A percentile compares a stretch with the other conserved stretches of the same genome.
These are phyloP conservation scores for Papilio helenus DNA, from an alignment of 1,140 invertebrate genomes.

Conservation along the genomic window DNA sequence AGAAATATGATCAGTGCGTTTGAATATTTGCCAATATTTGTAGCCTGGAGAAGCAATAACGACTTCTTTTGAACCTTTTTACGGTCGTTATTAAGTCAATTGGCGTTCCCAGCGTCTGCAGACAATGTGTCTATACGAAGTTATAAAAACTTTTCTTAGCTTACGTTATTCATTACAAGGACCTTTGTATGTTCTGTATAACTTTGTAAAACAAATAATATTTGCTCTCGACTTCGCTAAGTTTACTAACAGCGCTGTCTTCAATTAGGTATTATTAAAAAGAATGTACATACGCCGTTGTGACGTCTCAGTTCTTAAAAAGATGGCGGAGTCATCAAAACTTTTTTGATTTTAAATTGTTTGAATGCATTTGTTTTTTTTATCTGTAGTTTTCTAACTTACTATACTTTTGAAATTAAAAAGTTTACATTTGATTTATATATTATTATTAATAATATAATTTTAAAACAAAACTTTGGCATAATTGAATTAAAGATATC, in stretches of 20 bases:
- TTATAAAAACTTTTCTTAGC: background rate
- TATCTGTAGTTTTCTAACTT: too few relatives aligned
- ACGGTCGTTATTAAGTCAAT: constrained; percentile 15
- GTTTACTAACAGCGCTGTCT: background rate
- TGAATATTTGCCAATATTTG: constrained; percentile 16
- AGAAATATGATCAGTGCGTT: background rate
- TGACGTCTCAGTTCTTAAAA: too few relatives aligned
- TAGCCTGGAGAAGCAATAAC: background rate
- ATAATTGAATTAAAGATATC: constrained; percentile 6
- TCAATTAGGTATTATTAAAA: background rate
- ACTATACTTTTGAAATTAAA: background rate
- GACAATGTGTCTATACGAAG: constrained; percentile 22
- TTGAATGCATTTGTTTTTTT: too few relatives aligned
- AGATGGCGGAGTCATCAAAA: too few relatives aligned
- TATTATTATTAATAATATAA: too few relatives aligned
- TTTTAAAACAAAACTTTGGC: background rate
- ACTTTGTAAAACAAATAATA: background rate
- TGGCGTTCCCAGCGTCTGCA: constrained; percentile 10
- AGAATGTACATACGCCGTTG: too few relatives aligned
- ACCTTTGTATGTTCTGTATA: background rate
- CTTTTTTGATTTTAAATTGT: too few relatives aligned
- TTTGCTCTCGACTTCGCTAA: background rate
- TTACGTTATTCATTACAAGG: constrained; percentile 13
- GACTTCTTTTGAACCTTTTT: constrained; percentile 7
- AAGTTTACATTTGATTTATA: too few relatives aligned